Evolutionary conservation across 2,113 vertebrate genomes (phyloP).

Genomic region (Copsychus sechellarum): DNA sequence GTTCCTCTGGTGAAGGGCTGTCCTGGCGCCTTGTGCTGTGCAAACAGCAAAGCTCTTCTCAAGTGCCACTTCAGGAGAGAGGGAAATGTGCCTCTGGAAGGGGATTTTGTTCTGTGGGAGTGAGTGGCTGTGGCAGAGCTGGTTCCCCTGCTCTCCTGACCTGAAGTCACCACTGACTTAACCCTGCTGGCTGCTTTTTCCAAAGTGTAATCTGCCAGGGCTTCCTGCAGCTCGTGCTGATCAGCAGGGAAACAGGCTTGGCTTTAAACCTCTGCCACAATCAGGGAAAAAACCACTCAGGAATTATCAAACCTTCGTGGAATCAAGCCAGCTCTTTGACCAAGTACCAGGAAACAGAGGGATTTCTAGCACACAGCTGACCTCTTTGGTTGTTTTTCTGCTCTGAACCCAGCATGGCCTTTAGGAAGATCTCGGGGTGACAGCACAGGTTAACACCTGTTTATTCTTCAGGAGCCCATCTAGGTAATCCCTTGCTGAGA

Average conservation of each 20-base stretch:
- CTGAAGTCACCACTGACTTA: neutral
- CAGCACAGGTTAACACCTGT: neutral
- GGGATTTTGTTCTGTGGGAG: neutral
- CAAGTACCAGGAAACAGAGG: neutral
- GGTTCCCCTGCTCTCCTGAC: neutral
- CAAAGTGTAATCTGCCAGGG: neutral
- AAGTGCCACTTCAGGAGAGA: neutral
- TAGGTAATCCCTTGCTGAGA: neutral
- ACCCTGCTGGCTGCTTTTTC: neutral
- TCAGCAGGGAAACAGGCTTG: neutral
- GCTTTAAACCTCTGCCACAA: neutral
- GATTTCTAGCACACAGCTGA: neutral
- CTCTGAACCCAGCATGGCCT: neutral
- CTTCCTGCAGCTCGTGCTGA: neutral
- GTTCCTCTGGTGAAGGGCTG: neutral
- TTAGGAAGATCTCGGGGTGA: neutral
- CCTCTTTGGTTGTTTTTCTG: neutral
- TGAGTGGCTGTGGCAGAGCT: fast-evolving
- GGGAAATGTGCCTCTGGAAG: neutral
- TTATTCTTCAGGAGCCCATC: neutral
- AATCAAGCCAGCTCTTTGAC: neutral
- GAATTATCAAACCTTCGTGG: neutral
- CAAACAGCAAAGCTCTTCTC: neutral
- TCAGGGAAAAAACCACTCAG: neutral
- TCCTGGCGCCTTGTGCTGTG: neutral